phyloP scores from a whole-genome alignment of 2,113 vertebrate genomes.

The Chaetops frenatus region DNA sequence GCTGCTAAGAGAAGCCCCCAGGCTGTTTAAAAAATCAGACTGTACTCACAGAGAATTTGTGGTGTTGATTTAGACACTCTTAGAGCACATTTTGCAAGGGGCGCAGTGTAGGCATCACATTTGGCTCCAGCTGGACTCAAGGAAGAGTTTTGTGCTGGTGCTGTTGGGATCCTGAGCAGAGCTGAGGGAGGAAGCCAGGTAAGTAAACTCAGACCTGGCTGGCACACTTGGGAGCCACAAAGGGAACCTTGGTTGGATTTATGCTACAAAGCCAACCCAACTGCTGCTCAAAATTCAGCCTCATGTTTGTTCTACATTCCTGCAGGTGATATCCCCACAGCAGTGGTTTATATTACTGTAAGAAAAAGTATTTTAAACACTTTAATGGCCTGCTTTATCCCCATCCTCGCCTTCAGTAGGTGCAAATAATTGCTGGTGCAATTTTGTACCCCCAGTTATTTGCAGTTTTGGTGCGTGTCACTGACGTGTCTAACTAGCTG shows the following conservation, averaged over 20 bases:
- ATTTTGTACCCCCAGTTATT: constrained; percentile 44
- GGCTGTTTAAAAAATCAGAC: constrained; percentile 6
- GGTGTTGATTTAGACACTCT: not conserved
- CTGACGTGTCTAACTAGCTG: constrained; percentile 49
- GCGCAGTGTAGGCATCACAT: not conserved
- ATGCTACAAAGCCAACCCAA: not conserved
- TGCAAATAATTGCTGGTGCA: constrained; percentile 44
- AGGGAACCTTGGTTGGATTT: not conserved
- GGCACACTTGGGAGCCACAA: not conserved
- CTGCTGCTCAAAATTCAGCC: constrained; percentile 24
- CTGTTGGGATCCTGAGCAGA: not conserved
- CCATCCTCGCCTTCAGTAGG: constrained; percentile 27
- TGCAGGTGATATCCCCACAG: not conserved
- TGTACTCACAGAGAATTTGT: not conserved
- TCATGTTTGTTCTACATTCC: not conserved
- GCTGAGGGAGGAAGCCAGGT: not conserved
- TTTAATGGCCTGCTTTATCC: constrained; percentile 34
- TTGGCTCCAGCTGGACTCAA: not conserved
- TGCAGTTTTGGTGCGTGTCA: constrained; percentile 29
- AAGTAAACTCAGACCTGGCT: constrained; percentile 10
- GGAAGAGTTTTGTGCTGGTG: not conserved
- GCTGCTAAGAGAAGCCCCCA: constrained; percentile 33
- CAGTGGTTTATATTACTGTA: not conserved
- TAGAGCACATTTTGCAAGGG: not conserved
- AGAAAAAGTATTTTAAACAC: constrained; percentile 38